Conservation (phyloP, 2,797 vertebrate genomes). For the Pseudopleuronectes americanus region DNA sequence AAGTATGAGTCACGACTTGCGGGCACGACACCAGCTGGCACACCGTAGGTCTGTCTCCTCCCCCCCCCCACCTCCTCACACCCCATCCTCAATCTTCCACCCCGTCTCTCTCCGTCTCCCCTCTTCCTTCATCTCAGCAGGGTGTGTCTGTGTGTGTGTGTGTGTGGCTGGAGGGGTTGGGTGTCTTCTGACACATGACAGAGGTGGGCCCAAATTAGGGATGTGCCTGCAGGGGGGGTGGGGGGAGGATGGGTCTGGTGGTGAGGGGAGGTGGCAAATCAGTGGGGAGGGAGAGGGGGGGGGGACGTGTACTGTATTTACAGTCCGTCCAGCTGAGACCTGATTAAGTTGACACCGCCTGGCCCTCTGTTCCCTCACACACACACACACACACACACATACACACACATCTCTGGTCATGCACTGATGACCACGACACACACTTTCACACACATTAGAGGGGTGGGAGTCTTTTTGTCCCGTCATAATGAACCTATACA, state of each 20-base stretch:
- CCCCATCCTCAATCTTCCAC: conserved; percentile 63
- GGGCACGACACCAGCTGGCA: conserved; percentile 84
- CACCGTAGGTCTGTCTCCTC: conserved; percentile 69
- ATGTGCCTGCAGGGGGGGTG: conserved; percentile 47
- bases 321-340: conserved; percentile 78
- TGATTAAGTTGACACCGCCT: conserved; percentile 70
- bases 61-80: conserved; percentile 7
- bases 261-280: conserved; percentile 15
- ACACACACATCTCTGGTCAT: conserved; percentile 4
- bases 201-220: conserved; percentile 72
- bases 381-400: conserved; percentile 11
- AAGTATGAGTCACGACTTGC: conserved; percentile 82
- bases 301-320: conserved; percentile 76
- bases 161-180: conserved; percentile 66
- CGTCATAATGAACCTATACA: conserved; percentile 60
- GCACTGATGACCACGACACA: conserved; percentile 30
- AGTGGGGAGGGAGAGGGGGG: conserved; percentile 14
- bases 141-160: conserved; percentile 46
- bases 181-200: conserved; percentile 72
- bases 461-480: conserved; percentile 60
- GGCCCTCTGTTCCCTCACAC: conserved; percentile 31
- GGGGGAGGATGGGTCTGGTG: conserved; percentile 25
- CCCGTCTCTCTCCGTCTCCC: conserved; percentile 59
- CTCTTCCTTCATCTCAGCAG: conserved; percentile 77
- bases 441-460: conserved; percentile 34